Evolutionary conservation across 2,797 vertebrate genomes (phyloP).

Genomic region (Erithacus rubecula): DNA sequence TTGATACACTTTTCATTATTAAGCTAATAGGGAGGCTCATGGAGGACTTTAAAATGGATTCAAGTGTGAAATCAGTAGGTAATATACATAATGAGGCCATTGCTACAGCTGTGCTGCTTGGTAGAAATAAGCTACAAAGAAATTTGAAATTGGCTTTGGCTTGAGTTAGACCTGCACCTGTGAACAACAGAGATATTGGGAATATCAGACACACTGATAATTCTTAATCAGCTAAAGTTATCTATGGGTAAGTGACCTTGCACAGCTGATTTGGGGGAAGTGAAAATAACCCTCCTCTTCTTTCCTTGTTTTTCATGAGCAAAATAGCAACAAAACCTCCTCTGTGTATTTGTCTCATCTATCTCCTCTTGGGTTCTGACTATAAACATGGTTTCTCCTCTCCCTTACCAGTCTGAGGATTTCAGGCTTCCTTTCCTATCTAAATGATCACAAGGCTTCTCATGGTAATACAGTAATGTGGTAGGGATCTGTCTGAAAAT

Average conservation of each 20-base stretch:
- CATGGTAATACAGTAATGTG: neutral
- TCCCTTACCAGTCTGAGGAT: neutral
- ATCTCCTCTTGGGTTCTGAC: neutral
- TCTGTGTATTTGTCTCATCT: neutral
- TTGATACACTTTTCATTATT: constrained; percentile 48
- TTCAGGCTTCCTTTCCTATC: neutral
- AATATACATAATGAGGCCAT: constrained; percentile 49
- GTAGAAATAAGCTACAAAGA: neutral
- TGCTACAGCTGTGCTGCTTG: constrained; percentile 19
- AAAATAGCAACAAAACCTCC: neutral
- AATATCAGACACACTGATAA: neutral
- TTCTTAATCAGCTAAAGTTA: neutral
- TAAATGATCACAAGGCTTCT: neutral
- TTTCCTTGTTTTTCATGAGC: neutral
- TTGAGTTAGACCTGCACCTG: neutral
- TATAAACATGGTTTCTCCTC: neutral
- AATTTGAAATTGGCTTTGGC: neutral
- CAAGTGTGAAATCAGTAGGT: constrained; percentile 55
- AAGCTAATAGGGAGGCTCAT: constrained; percentile 41
- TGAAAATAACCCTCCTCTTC: neutral
- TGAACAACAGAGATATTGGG: neutral
- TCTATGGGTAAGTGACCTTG: neutral
- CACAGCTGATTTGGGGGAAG: neutral
- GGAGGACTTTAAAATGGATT: constrained; percentile 51
- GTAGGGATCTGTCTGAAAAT: neutral